Conservation (phyloP, 1,140 invertebrate species). For the Aphaenogaster ashmeadi region DNA sequence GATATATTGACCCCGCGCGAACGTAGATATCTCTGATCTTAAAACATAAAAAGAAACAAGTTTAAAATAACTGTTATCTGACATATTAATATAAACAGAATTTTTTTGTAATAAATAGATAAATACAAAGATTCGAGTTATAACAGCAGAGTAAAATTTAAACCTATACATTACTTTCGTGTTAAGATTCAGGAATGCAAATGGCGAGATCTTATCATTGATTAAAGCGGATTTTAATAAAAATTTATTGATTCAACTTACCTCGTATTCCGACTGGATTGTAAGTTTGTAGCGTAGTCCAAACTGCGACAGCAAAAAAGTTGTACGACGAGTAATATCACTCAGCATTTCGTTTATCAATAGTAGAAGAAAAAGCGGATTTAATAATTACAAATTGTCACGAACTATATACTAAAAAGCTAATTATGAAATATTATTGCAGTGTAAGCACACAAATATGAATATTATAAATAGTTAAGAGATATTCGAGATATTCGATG, state of each 20-base stretch:
- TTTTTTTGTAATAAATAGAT: neutral
- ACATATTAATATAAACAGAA: neutral
- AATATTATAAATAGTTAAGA: conserved; percentile 5
- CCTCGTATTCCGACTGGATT: neutral
- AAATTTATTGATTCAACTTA: conserved; percentile 34
- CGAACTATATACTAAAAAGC: neutral
- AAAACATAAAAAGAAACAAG: neutral
- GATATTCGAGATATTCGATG: neutral
- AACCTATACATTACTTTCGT: neutral
- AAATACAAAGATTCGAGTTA: neutral
- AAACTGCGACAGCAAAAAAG: neutral
- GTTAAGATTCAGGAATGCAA: neutral
- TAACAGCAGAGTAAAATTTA: neutral
- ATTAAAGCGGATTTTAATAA: neutral
- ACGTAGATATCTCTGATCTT: neutral
- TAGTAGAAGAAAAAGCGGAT: neutral
- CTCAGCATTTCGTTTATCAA: neutral
- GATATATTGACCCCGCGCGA: neutral
- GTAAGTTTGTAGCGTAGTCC: neutral
- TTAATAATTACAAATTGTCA: neutral
- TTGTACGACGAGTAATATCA: neutral
- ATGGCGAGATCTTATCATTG: neutral
- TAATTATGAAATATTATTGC: neutral
- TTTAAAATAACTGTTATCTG: neutral
- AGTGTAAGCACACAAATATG: neutral